These are phyloP conservation scores for Athripsodes cinereus DNA, from an alignment of 2,888 invertebrate species.

Conservation along the genomic window DNA sequence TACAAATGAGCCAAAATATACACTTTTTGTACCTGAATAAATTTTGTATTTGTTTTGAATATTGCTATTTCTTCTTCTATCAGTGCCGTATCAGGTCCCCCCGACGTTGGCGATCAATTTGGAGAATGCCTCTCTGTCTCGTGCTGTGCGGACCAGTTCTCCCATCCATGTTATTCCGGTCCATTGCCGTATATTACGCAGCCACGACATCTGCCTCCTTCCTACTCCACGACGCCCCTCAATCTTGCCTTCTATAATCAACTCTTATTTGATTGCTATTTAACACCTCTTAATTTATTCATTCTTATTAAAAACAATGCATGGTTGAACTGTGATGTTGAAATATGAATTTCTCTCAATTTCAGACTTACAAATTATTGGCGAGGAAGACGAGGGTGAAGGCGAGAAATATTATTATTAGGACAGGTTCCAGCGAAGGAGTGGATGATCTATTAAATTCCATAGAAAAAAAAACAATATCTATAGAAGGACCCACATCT, in stretches of 20 bases:
- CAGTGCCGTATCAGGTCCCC: too few species aligned
- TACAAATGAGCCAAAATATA: background rate
- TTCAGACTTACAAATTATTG: slow-evolving; percentile 2
- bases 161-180: too few species aligned
- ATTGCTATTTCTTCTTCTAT: background rate
- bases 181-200: too few species aligned
- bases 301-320: background rate
- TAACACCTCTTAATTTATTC: background rate
- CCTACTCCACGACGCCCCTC: too few species aligned
- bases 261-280: background rate
- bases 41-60: too few species aligned
- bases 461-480: background rate
- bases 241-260: too few species aligned
- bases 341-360: background rate
- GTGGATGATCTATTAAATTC: background rate
- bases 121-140: too few species aligned
- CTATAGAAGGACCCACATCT: background rate
- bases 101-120: too few species aligned
- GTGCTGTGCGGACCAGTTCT: too few species aligned
- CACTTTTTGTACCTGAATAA: background rate
- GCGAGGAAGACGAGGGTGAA: background rate
- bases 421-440: background rate
- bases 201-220: too few species aligned
- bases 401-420: background rate
- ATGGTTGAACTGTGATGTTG: background rate